Evolutionary conservation across 2,113 vertebrate species (phyloP), one percentile per base, ranked within the genome.

Genomic region (Hirundichthys speculiger): DNA sequence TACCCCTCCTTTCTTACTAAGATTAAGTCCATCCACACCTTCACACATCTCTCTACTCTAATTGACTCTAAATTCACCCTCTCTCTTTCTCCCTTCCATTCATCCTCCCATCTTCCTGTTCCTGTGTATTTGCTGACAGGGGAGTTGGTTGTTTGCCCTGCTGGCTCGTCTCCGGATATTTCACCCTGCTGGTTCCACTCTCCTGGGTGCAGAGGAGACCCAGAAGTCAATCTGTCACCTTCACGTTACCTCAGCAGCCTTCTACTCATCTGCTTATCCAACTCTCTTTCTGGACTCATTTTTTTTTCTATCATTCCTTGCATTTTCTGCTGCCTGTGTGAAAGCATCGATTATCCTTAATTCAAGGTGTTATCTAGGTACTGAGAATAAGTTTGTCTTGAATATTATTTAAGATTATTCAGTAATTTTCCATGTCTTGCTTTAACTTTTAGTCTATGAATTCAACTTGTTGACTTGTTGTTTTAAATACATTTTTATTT

Each of bases 181-280:
- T 70, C 41, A 22, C 56, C 68, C 63, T n/a, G 10, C 40, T 7
- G 16, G 27, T 65, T 7, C 12, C 1, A 47, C 48, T 79, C 64
- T 65, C 56, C 8, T 19, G 43, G 54, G 67, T 65, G 54, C 67
- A 63, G 49, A 63, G 71, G 75, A 69, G 68, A 72, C 55, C 42
- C 56, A 2, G 25, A 56, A 79, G 82, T 85, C 79, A 58, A 13
- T 13, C 52, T 39, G 65, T 85, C 70, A 84, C 83, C 71, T 80
- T 83, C 83, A 76, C 56, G 50, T 55, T n/a, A 50, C 73, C 54
- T 74, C 74, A 72, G 66, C 54, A 3, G 43, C 50, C 48, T 59
- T 55, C 56, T 5, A 16, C 57, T 27, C 49, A 30, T 27, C 58
- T 45, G 21, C 25, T 30, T 20, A 3, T 13, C 40, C 14, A 42